phyloP scores from a whole-genome alignment of 2,113 vertebrate species.

The Galemys pyrenaicus region DNA sequence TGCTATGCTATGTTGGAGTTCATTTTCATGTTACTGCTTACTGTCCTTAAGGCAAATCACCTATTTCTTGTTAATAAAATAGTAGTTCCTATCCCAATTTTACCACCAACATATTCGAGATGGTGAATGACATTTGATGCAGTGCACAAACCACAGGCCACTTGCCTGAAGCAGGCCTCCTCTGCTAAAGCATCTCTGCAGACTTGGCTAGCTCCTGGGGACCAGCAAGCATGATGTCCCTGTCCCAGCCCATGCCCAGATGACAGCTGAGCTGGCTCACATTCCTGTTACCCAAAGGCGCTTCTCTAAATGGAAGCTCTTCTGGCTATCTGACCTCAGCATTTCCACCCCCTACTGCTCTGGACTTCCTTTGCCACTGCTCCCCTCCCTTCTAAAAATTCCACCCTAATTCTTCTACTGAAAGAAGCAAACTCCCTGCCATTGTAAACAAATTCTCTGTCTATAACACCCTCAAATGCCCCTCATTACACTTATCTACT shows the following conservation, averaged over 20 bases:
- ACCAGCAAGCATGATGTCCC: not conserved
- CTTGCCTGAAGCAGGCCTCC: not conserved
- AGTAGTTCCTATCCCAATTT: conserved; percentile 8
- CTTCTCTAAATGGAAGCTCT: not conserved
- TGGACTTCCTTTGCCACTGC: not conserved
- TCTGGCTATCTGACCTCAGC: not conserved
- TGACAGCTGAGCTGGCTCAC: not conserved
- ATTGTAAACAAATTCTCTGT: not conserved
- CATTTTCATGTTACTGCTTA: not conserved
- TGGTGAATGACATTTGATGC: not conserved
- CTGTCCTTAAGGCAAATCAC: not conserved
- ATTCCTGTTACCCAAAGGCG: not conserved
- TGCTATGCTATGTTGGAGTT: conserved; percentile 1
- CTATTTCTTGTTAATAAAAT: conserved; percentile 14
- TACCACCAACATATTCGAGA: conserved; percentile 27
- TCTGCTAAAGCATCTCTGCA: not conserved
- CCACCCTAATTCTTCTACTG: not conserved
- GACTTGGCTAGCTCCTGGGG: not conserved
- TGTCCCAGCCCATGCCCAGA: not conserved
- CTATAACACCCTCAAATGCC: not conserved
- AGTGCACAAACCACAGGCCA: not conserved
- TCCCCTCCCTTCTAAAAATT: not conserved
- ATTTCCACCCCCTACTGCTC: not conserved
- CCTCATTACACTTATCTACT: not conserved
- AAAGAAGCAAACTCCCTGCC: not conserved